Evolutionary conservation across 1,140 invertebrate genomes (phyloP).

Genomic region (Psilanteris sp.): DNA sequence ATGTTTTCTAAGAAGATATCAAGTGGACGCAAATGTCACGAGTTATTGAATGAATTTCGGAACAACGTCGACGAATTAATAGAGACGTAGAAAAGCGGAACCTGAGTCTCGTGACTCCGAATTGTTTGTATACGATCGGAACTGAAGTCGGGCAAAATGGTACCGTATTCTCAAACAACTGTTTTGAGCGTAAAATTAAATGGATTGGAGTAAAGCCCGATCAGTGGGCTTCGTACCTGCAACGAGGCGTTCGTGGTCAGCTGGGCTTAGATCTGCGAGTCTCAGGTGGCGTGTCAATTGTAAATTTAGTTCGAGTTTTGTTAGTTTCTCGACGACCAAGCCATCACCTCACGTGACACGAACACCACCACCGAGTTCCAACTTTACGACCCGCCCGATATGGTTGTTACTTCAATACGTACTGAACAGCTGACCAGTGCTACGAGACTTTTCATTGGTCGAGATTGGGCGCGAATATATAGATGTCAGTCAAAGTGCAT

Average conservation of each 20-base stretch:
- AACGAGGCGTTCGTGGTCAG: not conserved
- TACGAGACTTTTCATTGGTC: constrained; percentile 5
- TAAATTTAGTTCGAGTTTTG: constrained; percentile 23
- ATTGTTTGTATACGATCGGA: not conserved
- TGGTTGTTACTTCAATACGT: constrained; percentile 5
- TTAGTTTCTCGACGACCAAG: constrained; percentile 41
- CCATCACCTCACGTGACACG: constrained; percentile 59
- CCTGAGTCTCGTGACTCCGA: constrained; percentile 1
- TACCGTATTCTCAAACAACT: too few species aligned
- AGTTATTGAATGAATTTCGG: too few species aligned
- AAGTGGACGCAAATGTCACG: too few species aligned
- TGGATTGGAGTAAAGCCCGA: not conserved
- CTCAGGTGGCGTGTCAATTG: not conserved
- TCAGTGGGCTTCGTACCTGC: constrained; percentile 4
- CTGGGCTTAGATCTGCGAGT: not conserved
- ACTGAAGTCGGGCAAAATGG: not conserved
- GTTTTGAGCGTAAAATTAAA: not conserved
- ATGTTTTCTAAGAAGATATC: too few species aligned
- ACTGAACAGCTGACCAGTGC: constrained; percentile 36
- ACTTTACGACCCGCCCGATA: constrained; percentile 39
- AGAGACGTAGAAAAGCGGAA: too few species aligned
- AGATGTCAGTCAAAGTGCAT: too few species aligned
- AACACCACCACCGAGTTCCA: constrained; percentile 22
- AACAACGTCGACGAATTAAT: too few species aligned
- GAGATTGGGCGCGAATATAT: not conserved